Evolutionary conservation across 2,113 vertebrate genomes (phyloP), one percentile per base, ranked within the genome.

Genomic region (Saccopteryx leptura): DNA sequence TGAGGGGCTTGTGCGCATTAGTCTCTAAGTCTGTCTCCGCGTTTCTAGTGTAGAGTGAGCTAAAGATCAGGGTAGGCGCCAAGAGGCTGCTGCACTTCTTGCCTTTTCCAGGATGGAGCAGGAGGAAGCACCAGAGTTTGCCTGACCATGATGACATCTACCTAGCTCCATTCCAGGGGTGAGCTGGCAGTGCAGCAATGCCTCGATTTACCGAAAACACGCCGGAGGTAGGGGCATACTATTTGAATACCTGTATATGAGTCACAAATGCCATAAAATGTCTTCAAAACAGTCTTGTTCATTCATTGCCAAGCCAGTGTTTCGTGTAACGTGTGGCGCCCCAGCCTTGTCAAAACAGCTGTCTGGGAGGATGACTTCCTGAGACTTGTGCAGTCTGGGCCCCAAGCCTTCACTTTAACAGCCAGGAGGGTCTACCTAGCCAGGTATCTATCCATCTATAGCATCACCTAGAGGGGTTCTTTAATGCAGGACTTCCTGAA

Each of bases 401-500:
- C 92, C 68, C 39, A 1, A 24, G 71, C 92, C 78, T 52, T 78
- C 88, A 46, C 88, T 63, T 66, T 74, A 28, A 15, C 66, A 26
- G 88, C 88, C 74, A 17, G 75, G 23, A 76, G 88, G 60, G 63
- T 28, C 76, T 31, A 2, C 52, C n/a, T 26, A 46, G 54, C 65
- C 71, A 75, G 82, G 74, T 96, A 92, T 82, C 86, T 39, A 23
- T 88, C 76, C 54, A 33, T 71, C 93, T 69, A n/a, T 5, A 74
- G 15, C 79, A 94, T 79, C 91, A 93, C 96, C 89, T 91, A 82
- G 89, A 93, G 39, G 94, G 74, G 12, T 75, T 69, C 89, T 94
- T 90, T 94, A 96, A 95, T 50, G 85, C 96, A 33, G 88, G 86
- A 79, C 74, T 91, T 95, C 83, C 95, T 50, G 91, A 89, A 97